Evolutionary conservation across 2,888 invertebrate species (phyloP).

Genomic region (Platerodrilus igneus): DNA sequence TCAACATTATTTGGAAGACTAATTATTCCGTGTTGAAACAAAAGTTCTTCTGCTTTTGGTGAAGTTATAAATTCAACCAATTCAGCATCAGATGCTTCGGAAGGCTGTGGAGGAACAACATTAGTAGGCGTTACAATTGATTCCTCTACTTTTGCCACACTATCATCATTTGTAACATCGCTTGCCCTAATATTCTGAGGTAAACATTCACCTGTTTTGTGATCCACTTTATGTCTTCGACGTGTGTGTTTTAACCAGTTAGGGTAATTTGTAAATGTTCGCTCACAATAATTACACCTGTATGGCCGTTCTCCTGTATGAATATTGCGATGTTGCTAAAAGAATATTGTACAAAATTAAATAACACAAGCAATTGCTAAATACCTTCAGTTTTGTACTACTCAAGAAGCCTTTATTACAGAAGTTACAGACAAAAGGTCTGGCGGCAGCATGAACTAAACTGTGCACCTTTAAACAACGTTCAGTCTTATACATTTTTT

Average conservation of each 20-base stretch:
- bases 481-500: conserved; percentile 56
- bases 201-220: conserved; percentile 40
- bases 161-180: too few species aligned
- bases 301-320: conserved; percentile 56
- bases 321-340: conserved; percentile 54
- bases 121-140: conserved; percentile 9
- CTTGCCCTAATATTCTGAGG: too few species aligned
- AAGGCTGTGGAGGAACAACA: conserved; percentile 4
- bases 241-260: conserved; percentile 58
- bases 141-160: conserved; percentile 28
- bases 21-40: conserved; percentile 39
- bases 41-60: conserved; percentile 39
- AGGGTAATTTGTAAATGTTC: conserved; percentile 54
- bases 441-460: conserved; percentile 52
- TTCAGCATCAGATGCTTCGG: conserved; percentile 24
- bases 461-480: conserved; percentile 55
- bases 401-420: conserved; percentile 56
- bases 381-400: conserved; percentile 54
- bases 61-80: conserved; percentile 34
- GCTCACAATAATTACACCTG: conserved; percentile 54
- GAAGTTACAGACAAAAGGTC: conserved; percentile 53
- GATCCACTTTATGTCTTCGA: conserved; percentile 51
- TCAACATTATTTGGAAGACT: conserved; percentile 39
- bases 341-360: background rate
- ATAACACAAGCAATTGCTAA: too few species aligned